Base-by-base conservation (phyloP, 2,797 vertebrate species). In the Rhabdophis nuchalis region DNA sequence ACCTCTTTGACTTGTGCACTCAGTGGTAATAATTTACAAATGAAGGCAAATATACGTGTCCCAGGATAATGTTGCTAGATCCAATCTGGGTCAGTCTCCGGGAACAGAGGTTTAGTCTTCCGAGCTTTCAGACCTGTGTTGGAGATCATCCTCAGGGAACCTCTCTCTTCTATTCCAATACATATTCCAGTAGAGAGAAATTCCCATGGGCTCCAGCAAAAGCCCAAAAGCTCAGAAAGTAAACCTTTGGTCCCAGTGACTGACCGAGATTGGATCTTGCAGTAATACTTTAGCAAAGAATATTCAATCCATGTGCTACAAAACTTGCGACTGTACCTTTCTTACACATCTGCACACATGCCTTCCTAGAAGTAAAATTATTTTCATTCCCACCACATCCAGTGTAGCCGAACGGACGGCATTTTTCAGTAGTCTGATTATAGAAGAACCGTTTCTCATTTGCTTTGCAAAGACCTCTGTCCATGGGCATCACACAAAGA, bases 321-420 rank as follows among this genome's bases (percentile, higher is more conserved):
- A 64, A n/a, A 29, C n/a, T 13, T 56, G 46, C 1, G 0, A 18
- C 50, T n/a, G 25, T 97, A 98, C 98, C 97, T 96, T 94, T 97
- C 85, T 94, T 97, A 97, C 99, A 99, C 94, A 95, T 97, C 93
- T n/a, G 96, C 29, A 97, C 46, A 93, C 99, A 99, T 0, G 95
- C 94, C 91, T 87, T 98, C 93, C 96, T 98, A 89, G 90, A 89
- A 58, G 0, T 2, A 88, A 99, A 99, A 96, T 99, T 99, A 93
- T 99, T 99, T 93, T 97, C 95, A 92, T 99, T 99, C 27, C 98
- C 99, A 13, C 98, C 98, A 7, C 99, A 99, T 92, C 99, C 99
- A 1, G 96, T 98, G 97, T 98, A 99, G 16, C 1, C 68, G 92
- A 99, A 99, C 0, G 89, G 1, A 2, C 41, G 97, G 90, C 99